These are phyloP conservation scores for Lophochroa leadbeateri DNA, from an alignment of 2,113 vertebrate genomes.

Conservation along the genomic window DNA sequence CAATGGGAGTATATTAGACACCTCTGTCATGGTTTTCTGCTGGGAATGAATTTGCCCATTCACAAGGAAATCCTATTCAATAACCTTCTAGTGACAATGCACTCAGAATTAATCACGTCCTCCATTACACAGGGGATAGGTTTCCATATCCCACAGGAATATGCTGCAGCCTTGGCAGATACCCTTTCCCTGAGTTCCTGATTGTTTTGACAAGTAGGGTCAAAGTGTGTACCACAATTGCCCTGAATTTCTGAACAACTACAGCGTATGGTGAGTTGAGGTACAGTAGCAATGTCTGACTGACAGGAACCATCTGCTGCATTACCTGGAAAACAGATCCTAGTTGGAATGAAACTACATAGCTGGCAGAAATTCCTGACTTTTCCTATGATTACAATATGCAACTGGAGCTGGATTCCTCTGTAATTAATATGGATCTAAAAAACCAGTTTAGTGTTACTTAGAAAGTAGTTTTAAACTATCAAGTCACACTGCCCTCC, in stretches of 20 bases:
- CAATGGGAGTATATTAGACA: neutral
- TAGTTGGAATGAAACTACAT: neutral
- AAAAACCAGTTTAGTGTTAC: neutral
- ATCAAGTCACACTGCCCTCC: neutral
- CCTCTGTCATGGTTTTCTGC: neutral
- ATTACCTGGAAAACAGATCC: neutral
- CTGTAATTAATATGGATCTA: neutral
- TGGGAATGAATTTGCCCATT: constrained; percentile 1
- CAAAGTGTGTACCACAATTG: neutral
- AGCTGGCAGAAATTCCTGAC: neutral
- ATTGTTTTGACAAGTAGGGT: constrained; percentile 43
- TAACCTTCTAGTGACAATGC: constrained; percentile 29
- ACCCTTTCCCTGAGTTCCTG: neutral
- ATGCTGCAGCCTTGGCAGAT: neutral
- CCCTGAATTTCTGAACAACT: neutral
- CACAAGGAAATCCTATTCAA: constrained; percentile 30
- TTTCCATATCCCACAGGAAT: constrained; percentile 31
- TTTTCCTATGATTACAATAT: neutral
- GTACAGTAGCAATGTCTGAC: neutral
- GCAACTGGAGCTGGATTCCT: neutral
- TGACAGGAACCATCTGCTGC: neutral
- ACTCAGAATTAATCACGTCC: constrained; percentile 54
- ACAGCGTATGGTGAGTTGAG: neutral
- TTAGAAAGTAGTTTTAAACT: neutral
- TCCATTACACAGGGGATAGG: neutral